phyloP scores from a whole-genome alignment of 2,113 vertebrate species.

The Cygnus buccinator region DNA sequence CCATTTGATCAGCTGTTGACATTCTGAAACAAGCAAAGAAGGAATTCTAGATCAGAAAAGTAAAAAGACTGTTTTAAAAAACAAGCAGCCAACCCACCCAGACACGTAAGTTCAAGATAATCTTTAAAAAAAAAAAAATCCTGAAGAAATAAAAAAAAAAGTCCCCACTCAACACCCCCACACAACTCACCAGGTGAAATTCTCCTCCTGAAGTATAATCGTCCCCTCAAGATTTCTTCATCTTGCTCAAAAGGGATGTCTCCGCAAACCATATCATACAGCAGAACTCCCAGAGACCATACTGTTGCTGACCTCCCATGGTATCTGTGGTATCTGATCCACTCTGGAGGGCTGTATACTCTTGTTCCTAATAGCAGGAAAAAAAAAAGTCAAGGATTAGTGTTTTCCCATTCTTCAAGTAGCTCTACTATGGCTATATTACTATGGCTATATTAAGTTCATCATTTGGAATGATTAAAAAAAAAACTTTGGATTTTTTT shows the following conservation, averaged over 20 bases:
- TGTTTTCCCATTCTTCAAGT: background rate
- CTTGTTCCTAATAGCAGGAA: conserved; percentile 82
- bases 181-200: conserved; percentile 86
- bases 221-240: conserved; percentile 92
- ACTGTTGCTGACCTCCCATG: conserved; percentile 95
- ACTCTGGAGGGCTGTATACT: conserved; percentile 97
- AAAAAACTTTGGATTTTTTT: background rate
- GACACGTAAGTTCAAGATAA: background rate
- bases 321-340: conserved; percentile 96
- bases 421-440: background rate
- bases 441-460: background rate
- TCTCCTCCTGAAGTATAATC: conserved; percentile 91
- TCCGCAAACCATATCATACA: conserved; percentile 98
- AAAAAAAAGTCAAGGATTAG: background rate
- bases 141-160: background rate
- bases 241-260: conserved; percentile 99
- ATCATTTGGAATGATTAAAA: background rate
- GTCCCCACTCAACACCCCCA: background rate
- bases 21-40: conserved; percentile 77
- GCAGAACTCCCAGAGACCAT: conserved; percentile 95
- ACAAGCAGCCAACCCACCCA: background rate
- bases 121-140: background rate
- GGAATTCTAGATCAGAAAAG: background rate
- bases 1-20: conserved; percentile 97
- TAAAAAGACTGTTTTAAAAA: background rate